Percentiles rank a stretch among this genome's conserved stretches.
phyloP scores from a whole-genome alignment of 2,113 vertebrate species.

The Ramphastos sulfuratus region DNA sequence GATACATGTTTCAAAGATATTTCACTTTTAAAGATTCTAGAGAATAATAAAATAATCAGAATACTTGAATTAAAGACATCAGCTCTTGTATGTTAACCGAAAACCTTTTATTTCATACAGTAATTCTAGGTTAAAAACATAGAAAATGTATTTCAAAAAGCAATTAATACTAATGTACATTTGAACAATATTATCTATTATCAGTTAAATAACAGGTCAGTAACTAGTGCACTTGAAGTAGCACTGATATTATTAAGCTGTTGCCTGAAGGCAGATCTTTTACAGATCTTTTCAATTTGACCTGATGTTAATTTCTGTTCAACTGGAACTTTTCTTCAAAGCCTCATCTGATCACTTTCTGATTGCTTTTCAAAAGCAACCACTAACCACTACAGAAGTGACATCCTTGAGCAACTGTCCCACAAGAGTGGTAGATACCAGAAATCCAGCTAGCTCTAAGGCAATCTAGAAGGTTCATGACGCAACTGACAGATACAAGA shows the following conservation, averaged over 20 bases:
- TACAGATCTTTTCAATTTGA: not conserved
- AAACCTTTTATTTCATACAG: not conserved
- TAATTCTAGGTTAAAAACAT: not conserved
- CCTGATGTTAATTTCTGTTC: not conserved
- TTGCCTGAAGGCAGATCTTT: not conserved
- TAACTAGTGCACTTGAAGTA: not conserved
- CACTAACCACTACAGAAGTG: not conserved
- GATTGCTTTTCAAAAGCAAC: not conserved
- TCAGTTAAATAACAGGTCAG: not conserved
- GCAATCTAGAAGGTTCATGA: not conserved
- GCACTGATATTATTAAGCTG: not conserved
- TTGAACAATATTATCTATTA: not conserved
- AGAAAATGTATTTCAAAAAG: not conserved
- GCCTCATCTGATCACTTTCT: not conserved
- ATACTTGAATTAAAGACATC: not conserved
- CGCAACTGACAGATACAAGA: not conserved
- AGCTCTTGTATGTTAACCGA: not conserved
- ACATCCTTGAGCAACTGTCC: not conserved
- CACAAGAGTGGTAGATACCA: not conserved
- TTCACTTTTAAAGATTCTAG: not conserved
- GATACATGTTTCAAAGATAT: accelerated
- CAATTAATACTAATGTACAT: not conserved
- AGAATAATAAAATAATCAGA: not conserved
- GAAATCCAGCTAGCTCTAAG: not conserved
- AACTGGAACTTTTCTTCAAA: not conserved